phyloP scores from a whole-genome alignment of 1,140 invertebrate genomes.

The Trinorchestia longiramus region DNA sequence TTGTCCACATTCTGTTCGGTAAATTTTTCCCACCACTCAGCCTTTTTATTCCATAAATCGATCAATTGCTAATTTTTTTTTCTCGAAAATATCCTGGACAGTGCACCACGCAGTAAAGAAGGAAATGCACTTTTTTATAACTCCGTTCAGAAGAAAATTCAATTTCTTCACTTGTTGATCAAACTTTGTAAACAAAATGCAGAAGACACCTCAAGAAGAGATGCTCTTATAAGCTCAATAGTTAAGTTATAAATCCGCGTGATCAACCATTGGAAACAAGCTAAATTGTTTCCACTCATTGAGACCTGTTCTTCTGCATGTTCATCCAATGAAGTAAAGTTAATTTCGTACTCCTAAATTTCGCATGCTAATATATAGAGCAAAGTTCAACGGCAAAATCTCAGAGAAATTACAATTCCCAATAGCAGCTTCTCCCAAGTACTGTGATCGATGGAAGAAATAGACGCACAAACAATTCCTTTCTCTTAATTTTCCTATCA shows the following conservation, averaged over 20 bases:
- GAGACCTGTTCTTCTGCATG: neutral
- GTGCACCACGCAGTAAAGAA: too few relatives aligned
- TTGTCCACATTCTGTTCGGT: neutral
- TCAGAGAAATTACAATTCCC: neutral
- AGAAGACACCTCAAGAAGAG: neutral
- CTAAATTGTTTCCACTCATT: too few relatives aligned
- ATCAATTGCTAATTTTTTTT: neutral
- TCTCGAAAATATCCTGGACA: neutral
- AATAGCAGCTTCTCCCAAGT: neutral
- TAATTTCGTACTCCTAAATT: neutral
- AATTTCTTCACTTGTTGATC: neutral
- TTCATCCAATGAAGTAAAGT: neutral
- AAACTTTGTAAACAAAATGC: neutral
- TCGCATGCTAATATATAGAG: neutral
- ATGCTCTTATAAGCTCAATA: too few relatives aligned
- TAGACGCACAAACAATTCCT: neutral
- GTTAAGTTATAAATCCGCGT: too few relatives aligned
- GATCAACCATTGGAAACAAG: too few relatives aligned
- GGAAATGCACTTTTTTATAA: neutral
- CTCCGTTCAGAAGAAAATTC: neutral
- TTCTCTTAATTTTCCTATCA: too few relatives aligned
- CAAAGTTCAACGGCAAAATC: neutral
- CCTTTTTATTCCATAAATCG: neutral
- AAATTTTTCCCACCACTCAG: neutral
- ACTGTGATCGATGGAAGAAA: neutral